A percentile compares a stretch with the other conserved stretches of the same genome.
Evolutionary conservation across 2,113 vertebrate species (phyloP).

Genomic region (Bubalus kerabau): DNA sequence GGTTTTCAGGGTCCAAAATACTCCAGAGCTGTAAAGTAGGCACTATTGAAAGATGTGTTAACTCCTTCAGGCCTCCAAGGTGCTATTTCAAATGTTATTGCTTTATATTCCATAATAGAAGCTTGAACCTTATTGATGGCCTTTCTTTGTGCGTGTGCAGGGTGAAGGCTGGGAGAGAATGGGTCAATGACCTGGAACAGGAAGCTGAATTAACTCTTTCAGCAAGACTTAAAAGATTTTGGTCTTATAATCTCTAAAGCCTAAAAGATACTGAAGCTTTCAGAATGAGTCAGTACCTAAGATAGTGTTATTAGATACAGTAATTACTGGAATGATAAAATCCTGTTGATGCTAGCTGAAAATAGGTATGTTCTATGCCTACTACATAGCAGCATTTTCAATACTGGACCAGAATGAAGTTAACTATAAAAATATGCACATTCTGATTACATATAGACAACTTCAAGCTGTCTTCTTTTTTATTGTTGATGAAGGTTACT

Average conservation of each 20-base stretch:
- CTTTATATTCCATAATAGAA: slow-evolving; percentile 12
- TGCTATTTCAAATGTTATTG: slow-evolving; percentile 41
- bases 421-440: not conserved
- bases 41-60: not conserved
- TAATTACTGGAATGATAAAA: not conserved
- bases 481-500: not conserved
- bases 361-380: not conserved
- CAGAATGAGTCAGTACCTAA: not conserved
- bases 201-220: not conserved
- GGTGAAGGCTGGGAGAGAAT: not conserved
- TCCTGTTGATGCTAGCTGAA: not conserved
- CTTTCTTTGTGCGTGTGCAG: not conserved
- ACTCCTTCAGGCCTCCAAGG: not conserved
- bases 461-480: not conserved
- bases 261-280: not conserved
- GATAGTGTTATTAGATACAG: not conserved
- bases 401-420: not conserved
- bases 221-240: slow-evolving; percentile 9
- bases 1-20: not conserved
- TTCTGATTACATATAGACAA: not conserved
- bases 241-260: not conserved
- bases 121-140: not conserved
- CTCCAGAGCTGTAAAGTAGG: not conserved
- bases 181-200: not conserved
- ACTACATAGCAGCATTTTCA: not conserved